A percentile compares a stretch with the other conserved stretches of the same genome.
Evolutionary conservation across 2,113 vertebrate species (phyloP).

Genomic region (Parus major): DNA sequence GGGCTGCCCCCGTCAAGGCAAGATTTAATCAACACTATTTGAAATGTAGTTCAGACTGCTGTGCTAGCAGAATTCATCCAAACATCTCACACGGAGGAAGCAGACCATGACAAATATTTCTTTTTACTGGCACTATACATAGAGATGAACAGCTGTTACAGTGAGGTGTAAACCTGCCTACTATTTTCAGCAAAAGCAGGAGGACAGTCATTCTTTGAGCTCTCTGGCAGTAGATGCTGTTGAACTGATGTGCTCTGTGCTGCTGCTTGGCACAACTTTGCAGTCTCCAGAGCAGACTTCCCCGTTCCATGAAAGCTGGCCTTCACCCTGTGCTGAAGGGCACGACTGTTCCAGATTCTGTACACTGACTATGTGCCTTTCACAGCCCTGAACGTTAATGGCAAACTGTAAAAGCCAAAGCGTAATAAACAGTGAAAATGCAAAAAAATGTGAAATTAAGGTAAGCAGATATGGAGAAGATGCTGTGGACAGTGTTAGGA

Average conservation of each 20-base stretch:
- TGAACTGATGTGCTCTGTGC: not conserved
- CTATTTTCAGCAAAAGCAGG: slow-evolving; percentile 38
- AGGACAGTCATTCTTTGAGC: slow-evolving; percentile 39
- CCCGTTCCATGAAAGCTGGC: not conserved
- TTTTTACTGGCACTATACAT: slow-evolving; percentile 34
- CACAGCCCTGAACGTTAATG: not conserved
- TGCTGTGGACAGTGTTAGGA: not conserved
- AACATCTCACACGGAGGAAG: slow-evolving; percentile 3
- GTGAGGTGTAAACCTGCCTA: slow-evolving; percentile 1
- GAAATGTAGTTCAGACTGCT: not conserved
- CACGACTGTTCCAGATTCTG: not conserved
- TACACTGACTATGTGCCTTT: not conserved
- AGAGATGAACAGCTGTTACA: slow-evolving; percentile 53
- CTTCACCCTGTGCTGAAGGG: not conserved
- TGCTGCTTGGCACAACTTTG: not conserved
- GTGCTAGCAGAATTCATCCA: slow-evolving; percentile 30
- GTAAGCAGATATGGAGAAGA: not conserved
- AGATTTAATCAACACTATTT: slow-evolving; percentile 7
- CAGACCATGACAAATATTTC: slow-evolving; percentile 50
- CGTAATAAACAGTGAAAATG: not conserved
- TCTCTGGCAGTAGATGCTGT: not conserved
- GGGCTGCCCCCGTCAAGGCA: not conserved
- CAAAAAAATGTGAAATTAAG: not conserved
- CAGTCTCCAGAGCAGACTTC: not conserved
- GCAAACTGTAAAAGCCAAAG: not conserved